Conservation (phyloP, 2,888 invertebrate genomes). For the Caenorhabditis panamensis region DNA sequence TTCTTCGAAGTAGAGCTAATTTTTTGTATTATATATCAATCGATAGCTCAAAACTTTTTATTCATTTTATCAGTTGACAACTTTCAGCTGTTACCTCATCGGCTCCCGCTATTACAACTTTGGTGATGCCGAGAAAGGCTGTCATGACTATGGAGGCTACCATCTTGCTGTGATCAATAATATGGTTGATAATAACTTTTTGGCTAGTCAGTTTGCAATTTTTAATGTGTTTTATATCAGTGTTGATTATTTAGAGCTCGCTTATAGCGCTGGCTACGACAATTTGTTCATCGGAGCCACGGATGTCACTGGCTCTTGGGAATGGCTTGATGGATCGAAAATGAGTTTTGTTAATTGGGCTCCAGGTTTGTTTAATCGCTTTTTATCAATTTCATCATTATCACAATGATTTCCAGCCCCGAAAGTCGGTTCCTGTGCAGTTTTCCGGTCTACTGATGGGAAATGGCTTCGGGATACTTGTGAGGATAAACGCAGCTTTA, state of each 20-base stretch:
- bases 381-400: neutral
- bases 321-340: conserved; percentile 28
- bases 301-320: conserved; percentile 24
- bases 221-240: no score
- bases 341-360: conserved; percentile 28
- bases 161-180: conserved; percentile 3
- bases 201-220: conserved; percentile 8
- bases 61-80: neutral
- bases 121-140: conserved; percentile 53
- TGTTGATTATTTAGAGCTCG: conserved; percentile 2
- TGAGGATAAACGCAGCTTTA: neutral
- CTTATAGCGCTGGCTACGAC: neutral
- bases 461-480: conserved; percentile 8
- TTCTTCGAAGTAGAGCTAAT: no score
- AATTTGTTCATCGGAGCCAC: conserved; percentile 22
- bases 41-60: neutral
- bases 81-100: conserved; percentile 53
- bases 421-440: neutral
- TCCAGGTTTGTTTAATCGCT: neutral
- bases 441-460: neutral
- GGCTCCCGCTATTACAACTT: conserved; percentile 15
- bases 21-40: no score
- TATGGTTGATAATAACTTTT: conserved; percentile 35
- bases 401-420: neutral
- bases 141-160: conserved; percentile 51